Conservation (phyloP, 1,140 invertebrate species). For the Probaryconus sp. region DNA sequence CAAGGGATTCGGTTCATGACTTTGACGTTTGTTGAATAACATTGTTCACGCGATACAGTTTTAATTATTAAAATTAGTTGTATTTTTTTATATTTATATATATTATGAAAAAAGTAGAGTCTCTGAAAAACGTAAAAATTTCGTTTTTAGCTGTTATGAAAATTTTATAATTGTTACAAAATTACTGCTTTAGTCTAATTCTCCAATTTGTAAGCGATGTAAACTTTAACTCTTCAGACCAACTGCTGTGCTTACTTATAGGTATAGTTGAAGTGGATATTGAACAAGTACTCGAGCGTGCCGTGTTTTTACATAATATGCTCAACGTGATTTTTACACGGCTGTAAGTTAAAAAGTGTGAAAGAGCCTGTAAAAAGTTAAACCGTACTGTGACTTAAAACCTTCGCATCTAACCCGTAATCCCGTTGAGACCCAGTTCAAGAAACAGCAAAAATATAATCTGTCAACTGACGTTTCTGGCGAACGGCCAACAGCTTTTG, state of each 20-base stretch:
- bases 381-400: slow-evolving; percentile 1
- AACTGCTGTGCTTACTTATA: too few species aligned
- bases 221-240: too few species aligned
- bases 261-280: too few species aligned
- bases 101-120: too few species aligned
- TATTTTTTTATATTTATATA: slow-evolving; percentile 7
- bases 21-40: slow-evolving; percentile 1
- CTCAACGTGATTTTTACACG: too few species aligned
- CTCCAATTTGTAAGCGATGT: too few species aligned
- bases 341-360: neutral
- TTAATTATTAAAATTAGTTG: slow-evolving; percentile 22
- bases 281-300: too few species aligned
- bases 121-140: too few species aligned
- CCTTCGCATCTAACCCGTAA: slow-evolving; percentile 27
- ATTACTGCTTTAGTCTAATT: too few species aligned
- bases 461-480: slow-evolving; percentile 42
- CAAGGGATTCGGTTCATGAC: slow-evolving; percentile 8
- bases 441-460: slow-evolving; percentile 47
- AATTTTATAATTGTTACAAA: too few species aligned
- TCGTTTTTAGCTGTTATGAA: too few species aligned
- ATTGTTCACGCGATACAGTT: slow-evolving; percentile 14
- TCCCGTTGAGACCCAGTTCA: slow-evolving; percentile 47
- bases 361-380: neutral
- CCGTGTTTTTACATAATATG: too few species aligned
- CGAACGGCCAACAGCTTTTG: slow-evolving; percentile 31